Conservation (phyloP, 2,888 invertebrate species). For the Trichogramma dendrolimi region DNA sequence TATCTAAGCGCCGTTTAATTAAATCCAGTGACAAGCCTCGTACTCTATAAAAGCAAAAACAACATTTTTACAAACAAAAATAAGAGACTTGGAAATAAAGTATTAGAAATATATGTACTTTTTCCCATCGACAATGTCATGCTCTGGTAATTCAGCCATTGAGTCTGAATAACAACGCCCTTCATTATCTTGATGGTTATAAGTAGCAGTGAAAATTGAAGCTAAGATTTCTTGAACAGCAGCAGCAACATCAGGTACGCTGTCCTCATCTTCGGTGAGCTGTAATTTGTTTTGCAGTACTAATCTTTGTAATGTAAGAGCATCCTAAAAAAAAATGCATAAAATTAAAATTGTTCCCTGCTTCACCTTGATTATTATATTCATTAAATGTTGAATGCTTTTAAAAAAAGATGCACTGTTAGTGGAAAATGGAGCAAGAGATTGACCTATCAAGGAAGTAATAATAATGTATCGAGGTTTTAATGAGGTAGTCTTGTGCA, state of each 20-base stretch:
- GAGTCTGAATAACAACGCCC: slow-evolving; percentile 96
- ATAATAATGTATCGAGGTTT: too few relatives aligned
- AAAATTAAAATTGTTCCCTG: slow-evolving; percentile 5
- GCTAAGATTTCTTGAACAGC: slow-evolving; percentile 88
- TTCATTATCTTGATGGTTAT: slow-evolving; percentile 95
- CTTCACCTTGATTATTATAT: too few relatives aligned
- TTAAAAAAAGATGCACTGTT: too few relatives aligned
- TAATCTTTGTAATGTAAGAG: slow-evolving; percentile 84
- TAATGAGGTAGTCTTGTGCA: too few relatives aligned
- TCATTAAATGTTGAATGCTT: too few relatives aligned
- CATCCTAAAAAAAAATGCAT: slow-evolving; percentile 60
- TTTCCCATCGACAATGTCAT: slow-evolving; percentile 65
- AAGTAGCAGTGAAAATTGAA: slow-evolving; percentile 86
- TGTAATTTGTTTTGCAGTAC: slow-evolving; percentile 89
- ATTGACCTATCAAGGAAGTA: too few relatives aligned
- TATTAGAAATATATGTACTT: slow-evolving; percentile 53
- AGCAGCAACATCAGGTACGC: slow-evolving; percentile 82
- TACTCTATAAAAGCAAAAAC: slow-evolving; percentile 54
- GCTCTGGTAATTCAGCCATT: slow-evolving; percentile 87
- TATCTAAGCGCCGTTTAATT: slow-evolving; percentile 87
- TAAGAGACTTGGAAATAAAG: neutral
- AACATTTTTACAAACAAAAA: slow-evolving; percentile 5
- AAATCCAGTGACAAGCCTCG: slow-evolving; percentile 86
- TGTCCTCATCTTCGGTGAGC: slow-evolving; percentile 77
- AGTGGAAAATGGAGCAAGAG: too few relatives aligned